Base-by-base conservation (phyloP, 2,888 invertebrate genomes). In the Dynastes tityus region DNA sequence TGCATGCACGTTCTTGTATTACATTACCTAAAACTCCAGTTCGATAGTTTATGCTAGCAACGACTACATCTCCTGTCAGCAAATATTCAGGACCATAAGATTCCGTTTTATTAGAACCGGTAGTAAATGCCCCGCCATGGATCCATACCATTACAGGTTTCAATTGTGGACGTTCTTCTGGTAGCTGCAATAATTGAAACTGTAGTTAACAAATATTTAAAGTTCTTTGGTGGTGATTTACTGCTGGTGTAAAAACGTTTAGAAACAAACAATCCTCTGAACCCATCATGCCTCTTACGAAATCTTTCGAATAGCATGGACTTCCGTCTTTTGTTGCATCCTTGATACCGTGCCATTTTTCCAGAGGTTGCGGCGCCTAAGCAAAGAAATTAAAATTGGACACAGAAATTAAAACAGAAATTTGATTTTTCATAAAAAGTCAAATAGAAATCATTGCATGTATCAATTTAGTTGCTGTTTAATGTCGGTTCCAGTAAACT, bases 261-360 rank as follows among this genome's bases (percentile, higher is more conserved):
- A 84, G 75, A 70, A 76, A 79, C n/a, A 83, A 76, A 80, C 91
- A 91, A 84, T 91, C 90, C 84, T 92, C 91, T 1, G 87, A 86
- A 37, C 91, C 91, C 8, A 89, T 85, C 65, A 86, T 84, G 79
- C 88, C 87, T 11, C 86, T 81, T 76, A 85, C 84, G 4, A 83
- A 84, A 27, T 88, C 81, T 81, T 88, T 85, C 1, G 84, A 82
- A 79, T 90, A 89, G 77, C 84, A 84, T 78, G 83, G 81, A 45
- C 83, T 82, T 32, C 85, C 86, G 83, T 88, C 87, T 79, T 83
- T 81, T 1, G 88, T 87, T 2, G 87, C 88, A 81, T 89, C 86
- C 74, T 82, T 78, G 9, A 87, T 79, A 13, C 85, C 88, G 45
- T 78, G 82, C 89, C 89, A 89, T 68, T 87, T 78, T 80, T 87